Evolutionary conservation across 2,113 vertebrate genomes (phyloP).

Genomic region (Eidolon helvum): DNA sequence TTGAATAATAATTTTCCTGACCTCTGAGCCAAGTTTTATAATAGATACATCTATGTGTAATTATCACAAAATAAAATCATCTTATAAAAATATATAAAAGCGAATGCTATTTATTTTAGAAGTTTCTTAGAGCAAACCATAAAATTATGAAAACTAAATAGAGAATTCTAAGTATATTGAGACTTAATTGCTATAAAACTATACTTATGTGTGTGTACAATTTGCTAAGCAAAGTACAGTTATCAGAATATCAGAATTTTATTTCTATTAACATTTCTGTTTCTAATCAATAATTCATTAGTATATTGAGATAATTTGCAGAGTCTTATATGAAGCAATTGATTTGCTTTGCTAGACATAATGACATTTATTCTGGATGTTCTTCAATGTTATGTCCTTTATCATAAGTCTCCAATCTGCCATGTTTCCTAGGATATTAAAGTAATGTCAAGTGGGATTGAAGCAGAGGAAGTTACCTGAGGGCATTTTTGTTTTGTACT

Average conservation of each 20-base stretch:
- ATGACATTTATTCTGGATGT: slow-evolving; percentile 10
- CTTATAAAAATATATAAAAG: neutral
- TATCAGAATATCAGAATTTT: neutral
- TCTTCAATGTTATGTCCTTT: neutral
- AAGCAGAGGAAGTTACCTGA: slow-evolving; percentile 78
- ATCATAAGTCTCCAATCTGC: neutral
- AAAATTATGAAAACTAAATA: neutral
- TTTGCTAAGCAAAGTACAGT: neutral
- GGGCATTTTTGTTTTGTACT: slow-evolving; percentile 83
- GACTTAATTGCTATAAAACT: neutral
- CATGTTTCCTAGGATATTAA: slow-evolving; percentile 65
- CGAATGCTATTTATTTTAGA: neutral
- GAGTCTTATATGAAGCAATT: neutral
- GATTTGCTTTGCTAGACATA: neutral
- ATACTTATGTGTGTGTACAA: neutral
- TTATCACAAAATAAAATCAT: slow-evolving; percentile 8
- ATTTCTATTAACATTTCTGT: neutral
- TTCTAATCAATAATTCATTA: neutral
- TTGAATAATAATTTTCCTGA: neutral
- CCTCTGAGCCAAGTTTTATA: neutral
- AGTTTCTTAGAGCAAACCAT: neutral
- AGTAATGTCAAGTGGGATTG: slow-evolving; percentile 34
- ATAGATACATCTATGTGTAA: neutral
- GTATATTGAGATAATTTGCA: neutral
- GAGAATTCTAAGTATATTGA: neutral